Percentiles rank a stretch among this genome's conserved stretches.
Evolutionary conservation across 2,888 invertebrate species (phyloP).

Genomic region (Axea sp.): DNA sequence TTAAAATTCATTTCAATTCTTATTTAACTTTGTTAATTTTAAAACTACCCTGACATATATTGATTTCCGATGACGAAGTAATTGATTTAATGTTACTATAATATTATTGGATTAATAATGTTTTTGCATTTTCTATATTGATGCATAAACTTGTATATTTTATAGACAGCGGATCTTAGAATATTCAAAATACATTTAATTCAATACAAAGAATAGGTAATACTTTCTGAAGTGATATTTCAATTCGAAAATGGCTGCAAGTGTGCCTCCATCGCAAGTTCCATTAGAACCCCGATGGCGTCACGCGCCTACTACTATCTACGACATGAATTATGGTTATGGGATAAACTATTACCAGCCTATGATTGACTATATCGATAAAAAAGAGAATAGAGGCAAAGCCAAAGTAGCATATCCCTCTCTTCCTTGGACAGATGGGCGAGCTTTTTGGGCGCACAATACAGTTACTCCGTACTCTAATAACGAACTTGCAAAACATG

Average conservation of each 20-base stretch:
- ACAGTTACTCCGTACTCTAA: constrained; percentile 84
- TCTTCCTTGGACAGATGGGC: constrained; percentile 82
- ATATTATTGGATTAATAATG: too few relatives aligned
- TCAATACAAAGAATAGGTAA: too few relatives aligned
- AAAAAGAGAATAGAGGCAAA: constrained; percentile 81
- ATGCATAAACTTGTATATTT: too few relatives aligned
- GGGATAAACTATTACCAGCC: constrained; percentile 92
- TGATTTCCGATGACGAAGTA: too few relatives aligned
- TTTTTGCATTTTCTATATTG: too few relatives aligned
- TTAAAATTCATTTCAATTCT: too few relatives aligned
- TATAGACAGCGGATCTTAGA: too few relatives aligned
- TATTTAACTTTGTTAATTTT: too few relatives aligned
- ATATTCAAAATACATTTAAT: too few relatives aligned
- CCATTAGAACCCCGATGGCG: constrained; percentile 76
- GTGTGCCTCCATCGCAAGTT: constrained; percentile 72
- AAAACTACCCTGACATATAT: too few relatives aligned
- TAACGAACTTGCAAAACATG: constrained; percentile 84
- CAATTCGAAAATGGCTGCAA: constrained; percentile 68
- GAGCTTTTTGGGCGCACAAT: constrained; percentile 81
- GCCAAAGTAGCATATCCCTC: constrained; percentile 82
- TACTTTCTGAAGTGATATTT: constrained; percentile 15
- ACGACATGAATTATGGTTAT: constrained; percentile 91
- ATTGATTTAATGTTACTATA: too few relatives aligned
- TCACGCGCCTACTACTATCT: constrained; percentile 83
- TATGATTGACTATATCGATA: constrained; percentile 91